Conservation (phyloP, 1,140 invertebrate genomes). For the Heliothis virescens region DNA sequence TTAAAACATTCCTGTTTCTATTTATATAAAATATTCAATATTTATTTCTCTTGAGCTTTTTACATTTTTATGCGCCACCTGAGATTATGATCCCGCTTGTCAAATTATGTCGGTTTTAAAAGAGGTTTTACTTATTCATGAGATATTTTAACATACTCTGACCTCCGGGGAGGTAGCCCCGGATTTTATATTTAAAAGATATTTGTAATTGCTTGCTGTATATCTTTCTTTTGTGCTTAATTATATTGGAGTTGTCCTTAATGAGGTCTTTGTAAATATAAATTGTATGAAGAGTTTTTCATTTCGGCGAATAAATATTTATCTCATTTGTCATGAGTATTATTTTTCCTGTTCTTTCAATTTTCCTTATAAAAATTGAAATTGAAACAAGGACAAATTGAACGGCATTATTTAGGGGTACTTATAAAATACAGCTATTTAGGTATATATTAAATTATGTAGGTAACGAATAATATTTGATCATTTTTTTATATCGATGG, state of each 20-base stretch:
- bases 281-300: not conserved
- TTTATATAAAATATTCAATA: constrained; percentile 32
- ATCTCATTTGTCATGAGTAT: not conserved
- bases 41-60: not conserved
- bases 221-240: constrained; percentile 26
- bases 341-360: too few species aligned
- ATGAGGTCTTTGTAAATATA: constrained; percentile 14
- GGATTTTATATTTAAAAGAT: not conserved
- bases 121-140: constrained; percentile 33
- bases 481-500: too few species aligned
- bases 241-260: constrained; percentile 13
- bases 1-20: not conserved
- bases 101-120: constrained; percentile 36
- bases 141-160: constrained; percentile 35
- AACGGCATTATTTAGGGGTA: too few species aligned
- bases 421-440: too few species aligned
- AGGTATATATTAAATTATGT: too few species aligned
- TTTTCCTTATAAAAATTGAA: too few species aligned
- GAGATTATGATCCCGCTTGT: constrained; percentile 19
- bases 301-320: not conserved
- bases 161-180: constrained; percentile 7
- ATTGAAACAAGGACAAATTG: too few species aligned
- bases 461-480: too few species aligned
- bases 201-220: constrained; percentile 18
- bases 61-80: constrained; percentile 16